Conservation (phyloP, 2,797 vertebrate genomes). For the Cyprinella venusta region DNA sequence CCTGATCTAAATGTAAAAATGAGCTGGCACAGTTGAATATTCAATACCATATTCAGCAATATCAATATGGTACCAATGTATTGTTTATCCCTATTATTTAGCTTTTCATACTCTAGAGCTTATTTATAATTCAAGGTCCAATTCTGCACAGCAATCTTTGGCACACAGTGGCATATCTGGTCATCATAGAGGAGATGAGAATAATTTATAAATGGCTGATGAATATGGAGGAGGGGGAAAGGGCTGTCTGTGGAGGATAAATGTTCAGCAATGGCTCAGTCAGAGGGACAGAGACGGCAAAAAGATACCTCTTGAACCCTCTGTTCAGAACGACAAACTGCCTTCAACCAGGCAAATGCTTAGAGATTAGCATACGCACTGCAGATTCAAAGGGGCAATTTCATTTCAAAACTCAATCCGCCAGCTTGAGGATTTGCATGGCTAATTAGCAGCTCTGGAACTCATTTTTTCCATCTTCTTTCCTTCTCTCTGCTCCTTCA, state of each 20-base stretch:
- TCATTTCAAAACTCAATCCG: conserved; percentile 75
- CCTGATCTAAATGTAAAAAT: neutral
- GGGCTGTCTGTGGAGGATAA: conserved; percentile 60
- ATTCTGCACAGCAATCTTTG: conserved; percentile 22
- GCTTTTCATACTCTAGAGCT: neutral
- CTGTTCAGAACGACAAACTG: conserved; percentile 65
- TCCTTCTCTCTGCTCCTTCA: conserved; percentile 24
- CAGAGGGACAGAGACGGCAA: conserved; percentile 59
- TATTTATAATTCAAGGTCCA: conserved; percentile 30
- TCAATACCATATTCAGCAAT: neutral
- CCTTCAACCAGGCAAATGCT: conserved; percentile 65
- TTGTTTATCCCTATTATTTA: neutral
- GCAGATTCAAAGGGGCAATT: conserved; percentile 77
- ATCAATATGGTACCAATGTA: neutral
- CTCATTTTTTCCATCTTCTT: conserved; percentile 31
- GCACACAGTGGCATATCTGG: conserved; percentile 24
- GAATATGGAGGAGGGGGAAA: conserved; percentile 29
- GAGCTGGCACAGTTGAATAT: neutral
- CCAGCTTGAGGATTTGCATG: conserved; percentile 78
- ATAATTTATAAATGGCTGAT: conserved; percentile 47
- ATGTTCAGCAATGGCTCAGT: conserved; percentile 63
- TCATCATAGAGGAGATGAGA: conserved; percentile 40
- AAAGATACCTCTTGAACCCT: conserved; percentile 70
- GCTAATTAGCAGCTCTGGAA: conserved; percentile 75
- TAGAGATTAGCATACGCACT: conserved; percentile 65